phyloP scores from a whole-genome alignment of 2,888 invertebrate genomes.

The Nomada hirtipes region DNA sequence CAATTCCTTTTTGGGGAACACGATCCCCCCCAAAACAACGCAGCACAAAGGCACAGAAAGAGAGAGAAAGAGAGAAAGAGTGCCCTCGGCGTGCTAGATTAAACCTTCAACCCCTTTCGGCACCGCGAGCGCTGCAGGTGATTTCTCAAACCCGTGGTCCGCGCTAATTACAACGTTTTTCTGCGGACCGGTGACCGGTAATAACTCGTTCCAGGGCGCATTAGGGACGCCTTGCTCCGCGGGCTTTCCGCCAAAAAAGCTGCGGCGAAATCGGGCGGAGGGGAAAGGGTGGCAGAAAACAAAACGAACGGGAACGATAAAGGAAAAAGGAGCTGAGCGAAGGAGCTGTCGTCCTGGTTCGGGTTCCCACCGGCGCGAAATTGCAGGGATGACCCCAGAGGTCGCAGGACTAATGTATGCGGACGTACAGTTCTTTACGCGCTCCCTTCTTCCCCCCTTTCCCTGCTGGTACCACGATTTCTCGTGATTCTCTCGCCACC shows the following conservation, averaged over 20 bases:
- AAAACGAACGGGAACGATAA: conserved; percentile 12
- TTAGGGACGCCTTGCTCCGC: conserved; percentile 44
- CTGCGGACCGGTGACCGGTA: conserved; percentile 55
- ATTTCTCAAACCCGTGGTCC: conserved; percentile 60
- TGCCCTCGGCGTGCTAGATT: neutral
- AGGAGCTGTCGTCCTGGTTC: conserved; percentile 66
- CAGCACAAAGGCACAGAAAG: neutral
- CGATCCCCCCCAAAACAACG: neutral
- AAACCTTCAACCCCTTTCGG: conserved; percentile 26
- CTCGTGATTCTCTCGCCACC: conserved; percentile 35
- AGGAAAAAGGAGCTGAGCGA: conserved; percentile 22
- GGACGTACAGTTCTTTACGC: conserved; percentile 75
- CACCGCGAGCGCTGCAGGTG: conserved; percentile 31
- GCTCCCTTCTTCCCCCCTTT: conserved; percentile 37
- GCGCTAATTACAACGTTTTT: conserved; percentile 67
- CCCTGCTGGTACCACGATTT: conserved; percentile 33
- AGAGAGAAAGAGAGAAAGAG: no score
- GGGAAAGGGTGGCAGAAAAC: conserved; percentile 2
- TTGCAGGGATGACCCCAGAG: conserved; percentile 76
- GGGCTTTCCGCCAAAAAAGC: conserved; percentile 28
- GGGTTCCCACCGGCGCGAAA: conserved; percentile 76
- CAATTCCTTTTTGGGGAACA: no score
- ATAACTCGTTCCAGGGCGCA: conserved; percentile 63
- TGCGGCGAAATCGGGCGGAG: neutral
- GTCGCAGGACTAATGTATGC: conserved; percentile 79